phyloP scores from a whole-genome alignment of 2,113 vertebrate genomes.

The Bambusicola thoracicus region DNA sequence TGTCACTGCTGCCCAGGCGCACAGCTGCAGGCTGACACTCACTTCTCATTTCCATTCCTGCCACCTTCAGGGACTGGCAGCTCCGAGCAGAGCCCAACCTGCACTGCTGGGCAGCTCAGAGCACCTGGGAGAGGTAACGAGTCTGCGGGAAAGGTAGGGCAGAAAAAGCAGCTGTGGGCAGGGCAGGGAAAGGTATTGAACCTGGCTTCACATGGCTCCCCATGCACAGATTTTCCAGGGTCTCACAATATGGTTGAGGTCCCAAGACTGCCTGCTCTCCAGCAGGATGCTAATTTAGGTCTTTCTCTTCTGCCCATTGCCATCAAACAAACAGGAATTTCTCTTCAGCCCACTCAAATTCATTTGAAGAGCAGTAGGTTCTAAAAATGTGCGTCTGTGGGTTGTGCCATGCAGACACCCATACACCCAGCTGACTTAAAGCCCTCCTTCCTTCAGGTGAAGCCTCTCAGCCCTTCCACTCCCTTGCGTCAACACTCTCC shows the following conservation, averaged over 20 bases:
- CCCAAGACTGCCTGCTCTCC: not conserved
- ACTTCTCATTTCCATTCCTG: not conserved
- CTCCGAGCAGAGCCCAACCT: not conserved
- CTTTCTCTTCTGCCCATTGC: not conserved
- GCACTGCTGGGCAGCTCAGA: rapidly evolving
- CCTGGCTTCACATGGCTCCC: not conserved
- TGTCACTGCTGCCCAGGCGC: not conserved
- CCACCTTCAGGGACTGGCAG: not conserved
- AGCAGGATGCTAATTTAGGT: not conserved
- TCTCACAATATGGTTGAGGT: not conserved
- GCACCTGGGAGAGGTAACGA: not conserved
- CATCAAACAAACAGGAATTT: not conserved
- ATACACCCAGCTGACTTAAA: not conserved
- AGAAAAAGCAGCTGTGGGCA: not conserved
- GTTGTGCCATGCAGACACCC: not conserved
- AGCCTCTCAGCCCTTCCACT: not conserved
- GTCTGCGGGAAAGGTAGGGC: not conserved
- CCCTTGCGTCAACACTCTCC: not conserved
- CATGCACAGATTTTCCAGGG: not conserved
- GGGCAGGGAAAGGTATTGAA: not conserved
- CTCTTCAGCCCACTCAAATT: not conserved
- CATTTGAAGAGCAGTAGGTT: not conserved
- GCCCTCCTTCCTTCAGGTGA: not conserved
- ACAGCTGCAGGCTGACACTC: not conserved
- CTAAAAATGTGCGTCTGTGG: rapidly evolving